Base-by-base conservation (phyloP, 1,140 invertebrate species). In the Ladona fulva region DNA sequence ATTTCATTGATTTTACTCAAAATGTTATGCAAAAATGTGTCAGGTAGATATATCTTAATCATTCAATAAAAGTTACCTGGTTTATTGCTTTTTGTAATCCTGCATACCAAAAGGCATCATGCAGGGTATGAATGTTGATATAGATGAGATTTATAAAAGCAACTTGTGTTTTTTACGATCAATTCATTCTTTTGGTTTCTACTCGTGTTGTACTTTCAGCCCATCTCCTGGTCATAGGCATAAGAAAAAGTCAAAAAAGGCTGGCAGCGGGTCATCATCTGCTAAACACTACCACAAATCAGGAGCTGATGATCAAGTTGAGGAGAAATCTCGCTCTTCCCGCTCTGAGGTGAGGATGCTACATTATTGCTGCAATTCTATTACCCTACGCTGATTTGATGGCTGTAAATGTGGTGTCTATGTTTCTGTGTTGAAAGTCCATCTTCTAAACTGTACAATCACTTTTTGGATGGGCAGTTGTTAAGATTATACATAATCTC, bases 391-490 rank as follows among this genome's bases (percentile, higher is more conserved):
- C 52, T 19, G 16, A 66, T 66, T 66, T 66, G 5, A 19, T 66
- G 52, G 52, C 52, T 22, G n/a, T 66, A 22, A 66, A 66, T 19
- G n/a, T 66, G 52, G 52, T 66, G 29, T 37, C 1, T 66, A 19
- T 66, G 52, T 66, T 66, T 66, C n/a, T 66, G 52, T 66, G 52
- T 66, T 66, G 52, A 66, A 66, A 66, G 29, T 66, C n/a, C 52
- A 66, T 66, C 52, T 19, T 66, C n/a, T 66, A 3, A 66, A 5
- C 29, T 37, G 29, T 37, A 37, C 8, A 37, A 37, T 37, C 1
- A 37, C 29, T 37, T 37, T 37, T 37, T 37, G 29, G 29, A 37
- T 37, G 29, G 29, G 29, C 29, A 37, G 29, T 37, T 37, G 29
- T 37, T 8, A 37, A 37, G 29, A 37, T 37, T 37, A 37, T 37